Percentiles rank a stretch among this genome's conserved stretches.
phyloP scores from a whole-genome alignment of 2,888 invertebrate species.

The Ceraclea dissimilis region DNA sequence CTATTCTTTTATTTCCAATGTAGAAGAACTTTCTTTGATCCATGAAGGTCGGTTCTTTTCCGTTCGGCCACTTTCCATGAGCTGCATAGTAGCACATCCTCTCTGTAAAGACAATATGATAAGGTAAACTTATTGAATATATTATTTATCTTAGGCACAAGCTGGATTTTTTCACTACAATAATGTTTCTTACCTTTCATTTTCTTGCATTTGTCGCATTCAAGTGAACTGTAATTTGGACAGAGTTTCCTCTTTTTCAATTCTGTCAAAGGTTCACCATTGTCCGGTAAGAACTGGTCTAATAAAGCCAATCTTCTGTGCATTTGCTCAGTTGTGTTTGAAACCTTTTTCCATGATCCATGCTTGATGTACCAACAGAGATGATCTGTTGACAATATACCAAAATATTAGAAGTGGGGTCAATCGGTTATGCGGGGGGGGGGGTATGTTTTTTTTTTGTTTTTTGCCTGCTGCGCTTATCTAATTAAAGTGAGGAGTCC shows the following conservation, averaged over 20 bases:
- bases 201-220: too few relatives aligned
- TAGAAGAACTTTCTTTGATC: slow-evolving; percentile 9
- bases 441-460: too few relatives aligned
- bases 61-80: background rate
- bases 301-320: background rate
- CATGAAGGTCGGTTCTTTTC: background rate
- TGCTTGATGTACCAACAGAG: background rate
- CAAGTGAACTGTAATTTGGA: background rate
- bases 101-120: background rate
- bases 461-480: too few relatives aligned
- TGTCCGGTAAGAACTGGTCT: background rate
- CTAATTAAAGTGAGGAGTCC: too few relatives aligned
- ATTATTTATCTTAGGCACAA: too few relatives aligned
- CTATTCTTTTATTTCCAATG: slow-evolving; percentile 3
- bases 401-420: too few relatives aligned
- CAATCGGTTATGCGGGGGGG: too few relatives aligned
- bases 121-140: too few relatives aligned
- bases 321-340: background rate
- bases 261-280: background rate
- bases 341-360: background rate
- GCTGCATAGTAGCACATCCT: slow-evolving; percentile 9
- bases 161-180: too few relatives aligned
- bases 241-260: background rate
- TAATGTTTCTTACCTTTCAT: too few relatives aligned
- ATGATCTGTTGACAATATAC: background rate